Conservation (phyloP, 1,140 invertebrate species). For the Ceratoteleas bidentatus region DNA sequence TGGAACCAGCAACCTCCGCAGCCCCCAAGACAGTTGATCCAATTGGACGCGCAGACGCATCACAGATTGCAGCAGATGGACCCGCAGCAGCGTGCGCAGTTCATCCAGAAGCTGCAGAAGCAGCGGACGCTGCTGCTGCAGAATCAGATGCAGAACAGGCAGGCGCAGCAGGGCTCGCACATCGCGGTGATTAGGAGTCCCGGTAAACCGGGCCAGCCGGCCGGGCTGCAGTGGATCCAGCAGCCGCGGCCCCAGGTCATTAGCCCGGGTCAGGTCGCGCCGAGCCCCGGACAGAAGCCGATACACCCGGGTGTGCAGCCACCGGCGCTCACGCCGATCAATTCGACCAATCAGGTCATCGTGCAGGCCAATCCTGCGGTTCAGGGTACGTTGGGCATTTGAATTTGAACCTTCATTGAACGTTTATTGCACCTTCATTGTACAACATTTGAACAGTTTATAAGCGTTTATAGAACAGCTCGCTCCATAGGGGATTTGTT, state of each 20-base stretch:
- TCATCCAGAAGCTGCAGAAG: conserved; percentile 89
- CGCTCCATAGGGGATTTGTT: too few species aligned
- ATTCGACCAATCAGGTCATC: conserved; percentile 77
- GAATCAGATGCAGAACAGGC: conserved; percentile 81
- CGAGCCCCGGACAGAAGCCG: conserved; percentile 72
- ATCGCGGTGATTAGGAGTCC: conserved; percentile 81
- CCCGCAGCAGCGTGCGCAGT: conserved; percentile 88
- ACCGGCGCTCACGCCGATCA: conserved; percentile 76
- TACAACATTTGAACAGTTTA: too few species aligned
- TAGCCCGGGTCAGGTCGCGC: conserved; percentile 74
- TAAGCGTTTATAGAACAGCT: too few species aligned
- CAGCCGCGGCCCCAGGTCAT: conserved; percentile 81
- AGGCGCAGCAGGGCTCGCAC: conserved; percentile 80
- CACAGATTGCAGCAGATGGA: conserved; percentile 92
- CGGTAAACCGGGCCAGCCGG: conserved; percentile 80
- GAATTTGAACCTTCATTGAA: too few species aligned
- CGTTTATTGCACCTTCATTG: too few species aligned
- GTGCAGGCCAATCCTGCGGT: conserved; percentile 72
- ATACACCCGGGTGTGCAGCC: conserved; percentile 79
- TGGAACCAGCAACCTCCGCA: conserved; percentile 79
- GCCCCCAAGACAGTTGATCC: conserved; percentile 86
- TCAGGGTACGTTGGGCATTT: conserved; percentile 54
- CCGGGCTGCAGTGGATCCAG: conserved; percentile 77
- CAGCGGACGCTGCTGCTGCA: conserved; percentile 83
- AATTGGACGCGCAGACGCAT: conserved; percentile 89